Evolutionary conservation across 2,888 invertebrate genomes (phyloP).

Genomic region (Auanema sp.): DNA sequence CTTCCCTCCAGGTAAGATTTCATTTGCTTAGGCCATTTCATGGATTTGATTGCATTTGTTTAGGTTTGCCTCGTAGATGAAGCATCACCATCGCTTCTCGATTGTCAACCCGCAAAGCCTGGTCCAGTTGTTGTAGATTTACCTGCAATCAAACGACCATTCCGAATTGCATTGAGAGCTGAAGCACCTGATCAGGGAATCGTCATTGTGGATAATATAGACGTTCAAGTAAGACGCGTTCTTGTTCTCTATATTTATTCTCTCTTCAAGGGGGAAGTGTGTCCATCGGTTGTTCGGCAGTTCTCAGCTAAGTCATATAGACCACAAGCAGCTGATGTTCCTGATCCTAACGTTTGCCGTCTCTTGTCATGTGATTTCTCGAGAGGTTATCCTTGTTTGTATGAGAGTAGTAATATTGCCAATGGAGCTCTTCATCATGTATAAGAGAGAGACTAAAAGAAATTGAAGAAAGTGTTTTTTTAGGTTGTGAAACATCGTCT

Average conservation of each 20-base stretch:
- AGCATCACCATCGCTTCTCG: conserved; percentile 43
- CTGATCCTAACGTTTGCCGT: conserved; percentile 60
- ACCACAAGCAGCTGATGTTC: conserved; percentile 33
- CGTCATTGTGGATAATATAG: conserved; percentile 47
- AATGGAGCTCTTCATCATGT: conserved; percentile 35
- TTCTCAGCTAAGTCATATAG: conserved; percentile 45
- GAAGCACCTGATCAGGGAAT: conserved; percentile 48
- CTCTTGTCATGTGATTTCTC: conserved; percentile 56
- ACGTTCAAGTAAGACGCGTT: conserved; percentile 25
- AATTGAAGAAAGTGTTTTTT: background rate
- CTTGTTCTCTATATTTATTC: background rate
- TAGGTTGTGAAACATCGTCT: conserved; percentile 34
- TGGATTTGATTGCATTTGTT: conserved; percentile 6
- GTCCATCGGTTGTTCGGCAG: conserved; percentile 39
- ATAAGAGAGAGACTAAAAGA: conserved; percentile 1
- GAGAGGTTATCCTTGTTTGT: conserved; percentile 55
- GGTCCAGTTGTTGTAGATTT: conserved; percentile 48
- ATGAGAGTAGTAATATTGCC: conserved; percentile 46
- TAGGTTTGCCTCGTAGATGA: conserved; percentile 51
- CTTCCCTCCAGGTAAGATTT: conserved; percentile 33
- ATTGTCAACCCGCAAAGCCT: conserved; percentile 41
- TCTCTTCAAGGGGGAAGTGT: conserved; percentile 27
- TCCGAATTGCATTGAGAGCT: conserved; percentile 47
- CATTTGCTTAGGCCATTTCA: background rate
- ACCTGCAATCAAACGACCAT: conserved; percentile 45